Percentiles rank a stretch among this genome's conserved stretches.
These are phyloP conservation scores for Naso thynnoides DNA, from an alignment of 2,797 vertebrate genomes.

Conservation along the genomic window DNA sequence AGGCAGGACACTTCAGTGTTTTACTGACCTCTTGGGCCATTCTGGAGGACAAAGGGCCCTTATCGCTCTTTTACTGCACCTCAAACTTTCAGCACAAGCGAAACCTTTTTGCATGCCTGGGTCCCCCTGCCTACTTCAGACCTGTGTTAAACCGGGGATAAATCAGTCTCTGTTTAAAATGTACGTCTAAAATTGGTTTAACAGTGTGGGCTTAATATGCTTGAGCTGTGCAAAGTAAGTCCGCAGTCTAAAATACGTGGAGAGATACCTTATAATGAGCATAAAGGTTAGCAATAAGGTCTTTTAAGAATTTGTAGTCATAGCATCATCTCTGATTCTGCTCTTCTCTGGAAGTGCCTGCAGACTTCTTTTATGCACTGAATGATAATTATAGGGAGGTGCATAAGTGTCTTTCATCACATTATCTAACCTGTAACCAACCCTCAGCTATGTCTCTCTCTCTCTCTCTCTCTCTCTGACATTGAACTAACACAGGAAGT, in stretches of 20 bases:
- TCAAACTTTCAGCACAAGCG: not conserved
- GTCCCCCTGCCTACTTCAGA: not conserved
- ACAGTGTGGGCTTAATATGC: not conserved
- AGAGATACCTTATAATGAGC: not conserved
- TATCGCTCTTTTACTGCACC: not conserved
- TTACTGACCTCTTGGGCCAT: not conserved
- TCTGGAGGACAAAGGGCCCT: not conserved
- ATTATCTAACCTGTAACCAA: not conserved
- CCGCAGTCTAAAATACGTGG: not conserved
- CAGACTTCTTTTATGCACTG: constrained; percentile 27
- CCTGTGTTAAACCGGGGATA: not conserved
- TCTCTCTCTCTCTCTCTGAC: no score
- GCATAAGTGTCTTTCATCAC: not conserved
- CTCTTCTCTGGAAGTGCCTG: constrained; percentile 11
- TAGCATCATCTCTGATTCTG: not conserved
- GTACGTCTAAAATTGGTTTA: not conserved
- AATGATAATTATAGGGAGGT: constrained; percentile 34
- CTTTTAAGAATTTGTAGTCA: constrained; percentile 20
- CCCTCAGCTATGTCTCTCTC: no score
- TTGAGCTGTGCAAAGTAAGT: no score
- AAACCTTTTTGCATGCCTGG: not conserved
- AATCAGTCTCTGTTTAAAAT: not conserved
- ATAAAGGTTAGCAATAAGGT: not conserved
- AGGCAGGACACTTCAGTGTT: not conserved
- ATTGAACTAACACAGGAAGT: constrained; percentile 7